A percentile compares a stretch with the other conserved stretches of the same genome.
Evolutionary conservation across 2,113 vertebrate species (phyloP).

Genomic region (Tinamus guttatus): DNA sequence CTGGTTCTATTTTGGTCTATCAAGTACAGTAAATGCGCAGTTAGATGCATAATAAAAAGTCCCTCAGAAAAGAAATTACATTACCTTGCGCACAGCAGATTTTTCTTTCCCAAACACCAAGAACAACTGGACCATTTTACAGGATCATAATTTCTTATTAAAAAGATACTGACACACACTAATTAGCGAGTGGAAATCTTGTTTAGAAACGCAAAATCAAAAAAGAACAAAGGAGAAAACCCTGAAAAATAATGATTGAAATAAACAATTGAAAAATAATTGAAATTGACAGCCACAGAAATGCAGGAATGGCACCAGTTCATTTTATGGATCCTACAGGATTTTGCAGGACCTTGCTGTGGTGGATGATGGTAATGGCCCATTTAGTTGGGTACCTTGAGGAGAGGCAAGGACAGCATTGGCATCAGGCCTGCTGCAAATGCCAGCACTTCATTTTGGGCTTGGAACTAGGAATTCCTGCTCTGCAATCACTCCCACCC

Average conservation of each 20-base stretch:
- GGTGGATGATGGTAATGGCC: rapidly evolving
- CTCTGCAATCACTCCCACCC: too few relatives aligned
- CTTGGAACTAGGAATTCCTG: too few relatives aligned
- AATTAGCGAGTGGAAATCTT: slow-evolving; percentile 47
- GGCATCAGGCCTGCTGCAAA: background rate
- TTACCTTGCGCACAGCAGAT: slow-evolving; percentile 47
- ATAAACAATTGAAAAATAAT: background rate
- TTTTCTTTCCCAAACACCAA: slow-evolving; percentile 58
- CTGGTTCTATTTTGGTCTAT: slow-evolving; percentile 64
- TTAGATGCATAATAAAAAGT: slow-evolving; percentile 67
- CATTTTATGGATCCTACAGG: rapidly evolving
- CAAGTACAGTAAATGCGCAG: slow-evolving; percentile 69
- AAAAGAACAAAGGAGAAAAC: slow-evolving; percentile 11
- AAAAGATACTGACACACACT: slow-evolving; percentile 27
- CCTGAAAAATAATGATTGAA: slow-evolving; percentile 2
- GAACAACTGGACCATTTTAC: slow-evolving; percentile 62
- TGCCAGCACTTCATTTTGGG: rapidly evolving
- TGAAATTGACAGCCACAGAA: background rate
- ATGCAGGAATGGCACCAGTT: background rate
- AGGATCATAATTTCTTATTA: slow-evolving; percentile 46
- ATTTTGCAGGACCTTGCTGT: background rate
- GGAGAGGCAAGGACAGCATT: background rate
- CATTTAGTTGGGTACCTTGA: background rate
- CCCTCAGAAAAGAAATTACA: slow-evolving; percentile 74
- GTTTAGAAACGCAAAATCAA: slow-evolving; percentile 25